A percentile compares a stretch with the other conserved stretches of the same genome.
These are phyloP conservation scores for Acanthurus tractus DNA, from an alignment of 2,797 vertebrate species.

Conservation along the genomic window DNA sequence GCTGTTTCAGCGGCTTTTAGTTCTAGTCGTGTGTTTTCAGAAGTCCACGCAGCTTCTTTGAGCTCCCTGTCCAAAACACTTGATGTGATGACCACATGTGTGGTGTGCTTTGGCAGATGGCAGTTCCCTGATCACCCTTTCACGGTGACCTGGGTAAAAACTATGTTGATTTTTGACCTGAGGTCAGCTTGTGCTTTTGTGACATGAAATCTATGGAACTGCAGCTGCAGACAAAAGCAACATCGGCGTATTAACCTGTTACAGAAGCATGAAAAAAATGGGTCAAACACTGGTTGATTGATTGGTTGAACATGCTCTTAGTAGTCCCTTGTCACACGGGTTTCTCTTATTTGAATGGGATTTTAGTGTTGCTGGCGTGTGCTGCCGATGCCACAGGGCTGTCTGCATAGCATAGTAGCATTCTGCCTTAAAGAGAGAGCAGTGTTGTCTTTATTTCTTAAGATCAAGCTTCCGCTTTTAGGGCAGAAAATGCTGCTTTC, in stretches of 20 bases:
- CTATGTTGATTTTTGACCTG: constrained; percentile 6
- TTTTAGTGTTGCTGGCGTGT: constrained; percentile 55
- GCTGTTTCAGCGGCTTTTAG: constrained; percentile 1
- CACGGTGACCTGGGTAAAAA: constrained; percentile 34
- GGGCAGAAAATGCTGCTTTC: constrained; percentile 66
- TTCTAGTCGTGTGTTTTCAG: background rate
- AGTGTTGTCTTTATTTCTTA: constrained; percentile 66
- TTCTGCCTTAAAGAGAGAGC: constrained; percentile 39
- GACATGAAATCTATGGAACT: constrained; percentile 6
- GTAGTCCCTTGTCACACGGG: constrained; percentile 12
- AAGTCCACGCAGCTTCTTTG: background rate
- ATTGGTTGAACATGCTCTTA: constrained; percentile 30
- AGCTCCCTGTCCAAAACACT: constrained; percentile 1
- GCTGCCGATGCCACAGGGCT: constrained; percentile 62
- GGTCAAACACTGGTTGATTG: constrained; percentile 39
- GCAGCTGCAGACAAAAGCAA: background rate
- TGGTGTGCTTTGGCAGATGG: constrained; percentile 6
- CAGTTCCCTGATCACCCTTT: constrained; percentile 12
- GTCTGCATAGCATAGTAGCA: constrained; percentile 57
- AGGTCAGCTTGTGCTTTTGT: constrained; percentile 24
- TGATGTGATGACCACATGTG: constrained; percentile 3
- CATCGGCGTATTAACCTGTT: constrained; percentile 33
- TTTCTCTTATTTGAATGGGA: constrained; percentile 49
- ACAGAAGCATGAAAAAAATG: constrained; percentile 37
- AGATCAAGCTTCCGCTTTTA: constrained; percentile 71